These are phyloP conservation scores for Donacobius atricapilla DNA, from an alignment of 2,113 vertebrate genomes.

Conservation along the genomic window DNA sequence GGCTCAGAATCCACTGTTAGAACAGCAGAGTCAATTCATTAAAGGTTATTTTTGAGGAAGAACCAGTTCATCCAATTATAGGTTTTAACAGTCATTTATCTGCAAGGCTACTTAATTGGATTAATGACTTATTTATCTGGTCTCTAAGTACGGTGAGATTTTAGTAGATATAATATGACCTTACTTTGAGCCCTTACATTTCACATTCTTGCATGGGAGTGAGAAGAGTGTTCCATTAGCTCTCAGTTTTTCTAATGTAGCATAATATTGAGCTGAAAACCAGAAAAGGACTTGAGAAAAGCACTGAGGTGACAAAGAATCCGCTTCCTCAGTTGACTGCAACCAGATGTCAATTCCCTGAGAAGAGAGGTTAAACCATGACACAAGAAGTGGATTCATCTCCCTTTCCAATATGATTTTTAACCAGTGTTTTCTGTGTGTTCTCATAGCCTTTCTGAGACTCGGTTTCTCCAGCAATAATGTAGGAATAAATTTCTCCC, in stretches of 20 bases:
- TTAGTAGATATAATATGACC: conserved; percentile 25
- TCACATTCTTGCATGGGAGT: background rate
- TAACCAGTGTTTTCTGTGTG: background rate
- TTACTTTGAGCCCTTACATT: conserved; percentile 11
- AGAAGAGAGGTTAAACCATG: background rate
- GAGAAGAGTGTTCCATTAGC: background rate
- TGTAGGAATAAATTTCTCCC: background rate
- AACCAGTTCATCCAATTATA: conserved; percentile 67
- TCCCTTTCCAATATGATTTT: background rate
- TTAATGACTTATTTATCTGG: conserved; percentile 59
- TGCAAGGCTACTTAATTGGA: conserved; percentile 59
- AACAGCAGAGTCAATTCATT: conserved; percentile 53
- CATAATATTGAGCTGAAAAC: background rate
- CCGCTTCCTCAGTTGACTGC: background rate
- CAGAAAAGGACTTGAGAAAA: background rate
- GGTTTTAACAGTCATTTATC: conserved; percentile 61
- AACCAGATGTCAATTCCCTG: background rate
- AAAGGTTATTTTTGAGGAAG: conserved; percentile 67
- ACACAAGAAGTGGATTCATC: background rate
- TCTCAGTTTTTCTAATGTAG: background rate
- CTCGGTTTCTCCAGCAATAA: background rate
- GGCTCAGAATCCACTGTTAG: background rate
- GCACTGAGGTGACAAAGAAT: background rate
- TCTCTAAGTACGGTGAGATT: conserved; percentile 43
- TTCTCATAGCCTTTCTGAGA: background rate